Conservation (phyloP, 2,113 vertebrate species). For the Glaucidium brasilianum region DNA sequence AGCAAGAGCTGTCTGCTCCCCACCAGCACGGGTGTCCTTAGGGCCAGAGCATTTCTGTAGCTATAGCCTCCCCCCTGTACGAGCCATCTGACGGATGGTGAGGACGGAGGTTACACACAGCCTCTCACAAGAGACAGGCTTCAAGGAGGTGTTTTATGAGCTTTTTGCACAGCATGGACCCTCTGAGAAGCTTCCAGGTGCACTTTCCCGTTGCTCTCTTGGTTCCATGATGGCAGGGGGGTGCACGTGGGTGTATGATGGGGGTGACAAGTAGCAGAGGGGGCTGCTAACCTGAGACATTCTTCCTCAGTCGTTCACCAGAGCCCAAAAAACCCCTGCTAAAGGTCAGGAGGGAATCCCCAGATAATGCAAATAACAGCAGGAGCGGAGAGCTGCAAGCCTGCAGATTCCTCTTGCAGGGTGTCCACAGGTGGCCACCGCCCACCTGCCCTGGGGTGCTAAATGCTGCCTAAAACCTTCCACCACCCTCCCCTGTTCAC, state of each 20-base stretch:
- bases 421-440: neutral
- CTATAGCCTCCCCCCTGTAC: accelerated
- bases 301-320: neutral
- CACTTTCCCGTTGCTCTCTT: neutral
- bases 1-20: neutral
- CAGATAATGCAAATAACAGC: neutral
- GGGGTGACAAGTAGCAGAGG: neutral
- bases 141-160: conserved; percentile 27
- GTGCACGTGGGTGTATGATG: accelerated
- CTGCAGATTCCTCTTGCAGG: neutral
- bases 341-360: neutral
- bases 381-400: neutral
- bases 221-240: accelerated
- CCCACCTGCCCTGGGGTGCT: neutral
- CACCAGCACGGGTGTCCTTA: neutral
- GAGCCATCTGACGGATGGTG: neutral
- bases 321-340: neutral
- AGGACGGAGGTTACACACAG: neutral
- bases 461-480: neutral
- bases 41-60: neutral
- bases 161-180: neutral
- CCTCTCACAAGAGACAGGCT: neutral
- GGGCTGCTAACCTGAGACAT: conserved; percentile 6
- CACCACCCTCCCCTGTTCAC: neutral
- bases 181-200: conserved; percentile 27